phyloP scores from a whole-genome alignment of 2,797 vertebrate genomes.

The Hylomyscus alleni region DNA sequence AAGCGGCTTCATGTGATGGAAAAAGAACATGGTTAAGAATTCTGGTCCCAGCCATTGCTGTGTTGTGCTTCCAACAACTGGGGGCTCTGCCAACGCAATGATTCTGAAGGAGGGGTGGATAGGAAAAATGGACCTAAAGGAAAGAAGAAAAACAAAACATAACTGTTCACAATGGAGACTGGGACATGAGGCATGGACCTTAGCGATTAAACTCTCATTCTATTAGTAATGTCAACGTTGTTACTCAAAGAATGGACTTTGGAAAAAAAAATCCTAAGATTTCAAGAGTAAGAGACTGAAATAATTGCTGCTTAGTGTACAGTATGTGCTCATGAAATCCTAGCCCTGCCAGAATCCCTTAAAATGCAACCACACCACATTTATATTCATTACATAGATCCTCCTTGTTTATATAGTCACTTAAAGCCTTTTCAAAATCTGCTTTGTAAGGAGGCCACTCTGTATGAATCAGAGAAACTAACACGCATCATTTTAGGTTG shows the following conservation, averaged over 20 bases:
- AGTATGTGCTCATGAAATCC: not conserved
- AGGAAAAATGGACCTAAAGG: conserved; percentile 93
- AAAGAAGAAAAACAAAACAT: conserved; percentile 22
- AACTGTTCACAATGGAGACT: conserved; percentile 40
- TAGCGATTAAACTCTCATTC: not conserved
- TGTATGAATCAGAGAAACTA: conserved; percentile 32
- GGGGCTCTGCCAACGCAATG: conserved; percentile 96
- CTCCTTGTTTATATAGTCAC: not conserved
- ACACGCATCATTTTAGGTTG: not conserved
- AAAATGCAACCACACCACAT: conserved; percentile 30
- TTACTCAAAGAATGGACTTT: conserved; percentile 46
- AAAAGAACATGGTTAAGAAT: conserved; percentile 97
- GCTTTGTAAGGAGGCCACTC: conserved; percentile 10
- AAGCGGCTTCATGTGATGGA: conserved; percentile 93
- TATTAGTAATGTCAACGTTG: not conserved
- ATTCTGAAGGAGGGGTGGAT: conserved; percentile 97
- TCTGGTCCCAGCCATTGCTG: conserved; percentile 98
- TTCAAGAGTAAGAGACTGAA: not conserved
- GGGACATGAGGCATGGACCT: not conserved
- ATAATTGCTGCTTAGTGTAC: not conserved
- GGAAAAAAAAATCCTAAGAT: not conserved
- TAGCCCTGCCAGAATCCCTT: not conserved
- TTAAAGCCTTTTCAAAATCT: conserved; percentile 37
- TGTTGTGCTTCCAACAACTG: conserved; percentile 90
- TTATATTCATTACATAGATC: not conserved